Base-by-base conservation (phyloP, 2,888 invertebrate genomes). In the Ditylenchus weischeri region DNA sequence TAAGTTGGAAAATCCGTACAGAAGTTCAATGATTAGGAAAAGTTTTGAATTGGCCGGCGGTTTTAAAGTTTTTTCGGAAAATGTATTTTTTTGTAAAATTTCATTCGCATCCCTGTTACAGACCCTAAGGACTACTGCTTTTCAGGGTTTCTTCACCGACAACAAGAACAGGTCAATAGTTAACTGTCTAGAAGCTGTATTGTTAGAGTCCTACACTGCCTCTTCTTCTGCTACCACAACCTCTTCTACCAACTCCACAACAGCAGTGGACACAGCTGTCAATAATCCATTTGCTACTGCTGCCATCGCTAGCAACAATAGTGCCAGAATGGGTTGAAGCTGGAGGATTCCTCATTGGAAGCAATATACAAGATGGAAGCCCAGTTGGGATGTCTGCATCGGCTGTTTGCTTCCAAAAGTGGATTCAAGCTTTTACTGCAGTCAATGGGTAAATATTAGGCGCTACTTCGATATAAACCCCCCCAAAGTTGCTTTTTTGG, bases 121-220 rank as follows among this genome's bases (percentile, higher is more conserved):
- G 7, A 54, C 10, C 13, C 10, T 2, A 11, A 18, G 21, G n/a
- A 21, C 15, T 23, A 54, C 10, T 7, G 23, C 35, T 19, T 86
- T 86, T 48, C 86, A 94, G 93, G 91, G 93, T 71, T 87, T 96
- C 73, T 96, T 82, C 72, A 72, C 76, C 29, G 86, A 96, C 86
- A 98, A 95, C 86, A 99, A 98, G 84, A 96, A 96, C 85, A 93
- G 93, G 85, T 85, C 95, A 75, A 96, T 99, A 76, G 89, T 90
- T 48, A 90, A 89, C 47, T 93, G 94, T n/a, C 84, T 99, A 73
- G 89, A 89, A 78, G 88, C 92, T 0, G 86, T 98, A 43, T 88
- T 92, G 1, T 88, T 88, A 72, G 90, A 89, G 84, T 73, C 70
- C 38, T 80, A 80, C 66, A 68, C 73, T 19, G 71, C 63, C 57